These are phyloP conservation scores for Campylorhamphus procurvoides DNA, from an alignment of 2,113 vertebrate genomes.

Conservation along the genomic window DNA sequence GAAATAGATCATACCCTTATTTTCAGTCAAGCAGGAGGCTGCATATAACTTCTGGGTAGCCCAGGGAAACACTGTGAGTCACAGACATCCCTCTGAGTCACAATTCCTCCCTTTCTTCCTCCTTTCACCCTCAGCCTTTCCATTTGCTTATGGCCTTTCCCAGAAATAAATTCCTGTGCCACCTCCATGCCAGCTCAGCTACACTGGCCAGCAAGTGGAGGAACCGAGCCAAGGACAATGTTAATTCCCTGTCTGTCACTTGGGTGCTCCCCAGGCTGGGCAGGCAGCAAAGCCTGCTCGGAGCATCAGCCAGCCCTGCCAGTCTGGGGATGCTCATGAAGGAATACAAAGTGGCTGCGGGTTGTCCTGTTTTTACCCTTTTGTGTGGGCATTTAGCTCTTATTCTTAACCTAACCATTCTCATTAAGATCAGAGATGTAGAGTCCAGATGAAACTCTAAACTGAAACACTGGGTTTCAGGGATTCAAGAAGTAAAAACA, in stretches of 20 bases:
- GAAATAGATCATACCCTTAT: background rate
- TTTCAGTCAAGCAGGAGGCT: background rate
- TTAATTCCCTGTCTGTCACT: background rate
- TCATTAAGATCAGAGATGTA: background rate
- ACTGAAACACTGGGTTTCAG: background rate
- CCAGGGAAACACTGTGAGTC: background rate
- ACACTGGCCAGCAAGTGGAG: background rate
- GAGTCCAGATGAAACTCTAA: background rate
- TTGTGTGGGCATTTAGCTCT: background rate
- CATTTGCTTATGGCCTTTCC: background rate
- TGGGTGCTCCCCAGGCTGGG: background rate
- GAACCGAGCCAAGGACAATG: background rate
- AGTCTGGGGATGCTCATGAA: rapidly evolving
- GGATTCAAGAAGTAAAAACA: background rate
- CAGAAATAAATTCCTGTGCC: background rate
- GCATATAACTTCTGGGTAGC: background rate
- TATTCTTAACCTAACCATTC: background rate
- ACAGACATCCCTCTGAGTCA: background rate
- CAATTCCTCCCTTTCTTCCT: background rate
- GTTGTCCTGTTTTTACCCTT: background rate
- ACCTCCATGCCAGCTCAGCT: background rate
- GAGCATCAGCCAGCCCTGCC: background rate
- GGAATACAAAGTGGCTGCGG: background rate
- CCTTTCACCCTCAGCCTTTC: background rate
- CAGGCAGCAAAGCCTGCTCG: background rate